These are phyloP conservation scores for Poecile montanus DNA, from an alignment of 2,797 vertebrate genomes.

Conservation along the genomic window DNA sequence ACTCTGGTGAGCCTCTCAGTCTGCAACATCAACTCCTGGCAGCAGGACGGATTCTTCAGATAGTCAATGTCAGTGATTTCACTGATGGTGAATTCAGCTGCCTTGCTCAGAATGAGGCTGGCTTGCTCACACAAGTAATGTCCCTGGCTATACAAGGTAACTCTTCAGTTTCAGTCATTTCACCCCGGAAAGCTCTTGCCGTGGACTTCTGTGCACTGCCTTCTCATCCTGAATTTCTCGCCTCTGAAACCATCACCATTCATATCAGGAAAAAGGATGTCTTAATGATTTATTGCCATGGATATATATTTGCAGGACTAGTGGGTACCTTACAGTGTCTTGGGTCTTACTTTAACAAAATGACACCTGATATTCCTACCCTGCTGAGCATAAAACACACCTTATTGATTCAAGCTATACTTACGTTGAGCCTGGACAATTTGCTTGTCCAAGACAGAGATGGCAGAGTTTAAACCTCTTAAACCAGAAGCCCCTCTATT, in stretches of 20 bases:
- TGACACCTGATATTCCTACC: not conserved
- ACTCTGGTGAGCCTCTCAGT: slow-evolving; percentile 64
- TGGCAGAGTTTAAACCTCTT: not conserved
- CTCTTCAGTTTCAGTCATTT: not conserved
- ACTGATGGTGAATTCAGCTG: slow-evolving; percentile 78
- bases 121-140: slow-evolving; percentile 66
- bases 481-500: not conserved
- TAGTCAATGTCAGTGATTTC: slow-evolving; percentile 71
- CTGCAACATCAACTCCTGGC: slow-evolving; percentile 66
- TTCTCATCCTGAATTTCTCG: not conserved
- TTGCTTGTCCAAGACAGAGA: not conserved
- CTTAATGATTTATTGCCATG: not conserved
- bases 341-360: not conserved
- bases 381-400: not conserved
- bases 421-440: not conserved
- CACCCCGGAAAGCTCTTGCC: not conserved
- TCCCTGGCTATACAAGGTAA: slow-evolving; percentile 78
- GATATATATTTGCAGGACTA: not conserved
- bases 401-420: not conserved
- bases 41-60: slow-evolving; percentile 74
- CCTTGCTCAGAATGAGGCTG: slow-evolving; percentile 80
- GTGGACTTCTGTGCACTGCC: not conserved
- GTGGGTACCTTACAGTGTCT: not conserved
- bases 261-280: not conserved
- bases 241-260: not conserved